Percentiles rank a stretch among this genome's conserved stretches.
phyloP scores from a whole-genome alignment of 2,113 vertebrate genomes.

The Rhinoderma darwinii region DNA sequence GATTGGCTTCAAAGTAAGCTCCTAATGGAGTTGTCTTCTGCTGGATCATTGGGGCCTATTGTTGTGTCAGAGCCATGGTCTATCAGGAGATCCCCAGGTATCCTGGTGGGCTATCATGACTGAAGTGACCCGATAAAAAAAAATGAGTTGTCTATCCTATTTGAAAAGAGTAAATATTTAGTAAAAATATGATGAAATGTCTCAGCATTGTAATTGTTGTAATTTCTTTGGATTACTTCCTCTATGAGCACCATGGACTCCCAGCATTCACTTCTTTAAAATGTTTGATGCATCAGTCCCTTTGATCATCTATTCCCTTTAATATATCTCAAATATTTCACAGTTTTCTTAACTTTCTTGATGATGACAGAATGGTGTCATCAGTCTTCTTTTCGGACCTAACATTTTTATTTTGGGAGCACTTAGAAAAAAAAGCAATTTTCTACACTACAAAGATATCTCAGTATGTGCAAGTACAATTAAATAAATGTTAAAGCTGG shows the following conservation, averaged over 20 bases:
- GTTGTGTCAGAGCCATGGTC: too few relatives aligned
- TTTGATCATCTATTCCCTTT: conserved; percentile 28
- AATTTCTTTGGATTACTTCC: background rate
- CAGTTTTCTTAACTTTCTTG: background rate
- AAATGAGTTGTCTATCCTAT: too few relatives aligned
- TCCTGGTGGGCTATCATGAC: too few relatives aligned
- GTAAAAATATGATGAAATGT: background rate
- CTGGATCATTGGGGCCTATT: too few relatives aligned
- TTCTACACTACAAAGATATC: background rate
- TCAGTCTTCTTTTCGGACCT: background rate
- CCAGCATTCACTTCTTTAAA: background rate
- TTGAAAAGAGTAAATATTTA: too few relatives aligned
- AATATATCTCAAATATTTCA: background rate
- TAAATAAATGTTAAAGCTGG: background rate
- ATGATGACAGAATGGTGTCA: conserved; percentile 4
- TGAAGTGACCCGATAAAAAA: too few relatives aligned
- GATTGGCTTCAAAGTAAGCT: too few relatives aligned
- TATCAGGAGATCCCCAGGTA: too few relatives aligned
- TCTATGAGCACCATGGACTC: background rate
- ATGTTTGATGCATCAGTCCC: conserved; percentile 12
- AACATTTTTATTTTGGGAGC: background rate
- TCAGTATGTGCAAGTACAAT: background rate
- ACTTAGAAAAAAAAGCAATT: background rate
- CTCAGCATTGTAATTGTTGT: background rate
- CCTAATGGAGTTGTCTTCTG: too few relatives aligned